phyloP scores from a whole-genome alignment of 2,888 invertebrate species.

The Acleris cristana region DNA sequence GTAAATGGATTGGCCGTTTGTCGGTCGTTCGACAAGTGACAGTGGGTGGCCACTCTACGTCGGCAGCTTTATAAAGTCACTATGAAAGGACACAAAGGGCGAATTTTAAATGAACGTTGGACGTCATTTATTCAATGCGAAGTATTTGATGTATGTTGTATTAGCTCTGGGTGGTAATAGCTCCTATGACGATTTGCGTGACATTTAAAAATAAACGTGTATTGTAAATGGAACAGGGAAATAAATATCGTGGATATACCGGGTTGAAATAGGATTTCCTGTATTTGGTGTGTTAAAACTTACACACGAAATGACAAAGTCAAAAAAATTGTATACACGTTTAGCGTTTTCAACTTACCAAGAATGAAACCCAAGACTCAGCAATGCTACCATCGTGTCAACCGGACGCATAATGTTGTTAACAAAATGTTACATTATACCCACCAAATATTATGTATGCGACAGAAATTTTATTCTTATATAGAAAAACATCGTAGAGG shows the following conservation, averaged over 20 bases:
- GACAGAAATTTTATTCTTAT: neutral
- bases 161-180: conserved; percentile 16
- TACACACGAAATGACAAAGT: too few relatives aligned
- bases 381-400: too few relatives aligned
- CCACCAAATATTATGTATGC: neutral
- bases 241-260: too few relatives aligned
- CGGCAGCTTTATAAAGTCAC: conserved; percentile 59
- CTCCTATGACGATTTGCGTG: conserved; percentile 2
- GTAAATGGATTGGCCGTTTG: conserved; percentile 72
- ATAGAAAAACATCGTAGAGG: neutral
- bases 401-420: neutral
- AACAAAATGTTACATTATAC: neutral
- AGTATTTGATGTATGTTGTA: conserved; percentile 35
- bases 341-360: too few relatives aligned
- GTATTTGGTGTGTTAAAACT: too few relatives aligned
- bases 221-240: neutral
- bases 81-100: conserved; percentile 58
- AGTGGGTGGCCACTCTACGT: conserved; percentile 68
- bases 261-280: too few relatives aligned
- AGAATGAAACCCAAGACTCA: too few relatives aligned
- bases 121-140: conserved; percentile 34
- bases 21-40: conserved; percentile 58
- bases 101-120: conserved; percentile 50
- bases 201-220: conserved; percentile 27
- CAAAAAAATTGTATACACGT: too few relatives aligned